Conservation (phyloP, 2,113 vertebrate genomes). For the Ariopsis seemanni region DNA sequence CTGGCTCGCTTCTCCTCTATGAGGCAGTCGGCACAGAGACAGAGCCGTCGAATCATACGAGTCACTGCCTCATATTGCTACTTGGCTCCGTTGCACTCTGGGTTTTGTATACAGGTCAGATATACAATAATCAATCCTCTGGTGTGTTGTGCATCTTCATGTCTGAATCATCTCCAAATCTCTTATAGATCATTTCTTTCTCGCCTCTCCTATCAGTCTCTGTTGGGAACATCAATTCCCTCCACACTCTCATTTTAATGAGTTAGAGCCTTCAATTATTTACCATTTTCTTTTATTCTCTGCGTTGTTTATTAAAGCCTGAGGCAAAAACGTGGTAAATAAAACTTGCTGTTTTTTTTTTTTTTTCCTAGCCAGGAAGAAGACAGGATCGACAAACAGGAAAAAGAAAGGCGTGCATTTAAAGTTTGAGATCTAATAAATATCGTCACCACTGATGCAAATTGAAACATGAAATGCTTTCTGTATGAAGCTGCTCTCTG, state of each 20-base stretch:
- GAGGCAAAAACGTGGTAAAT: conserved; percentile 73
- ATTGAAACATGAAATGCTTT: conserved; percentile 6
- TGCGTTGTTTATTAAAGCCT: conserved; percentile 66
- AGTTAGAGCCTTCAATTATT: conserved; percentile 74
- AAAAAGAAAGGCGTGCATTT: not conserved
- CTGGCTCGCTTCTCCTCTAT: no score
- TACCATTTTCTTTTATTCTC: conserved; percentile 65
- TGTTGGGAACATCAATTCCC: conserved; percentile 6
- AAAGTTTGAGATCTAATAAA: not conserved
- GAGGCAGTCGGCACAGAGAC: not conserved
- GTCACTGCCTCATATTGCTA: not conserved
- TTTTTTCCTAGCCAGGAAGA: conserved; percentile 29
- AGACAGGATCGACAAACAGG: not conserved
- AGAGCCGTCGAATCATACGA: not conserved
- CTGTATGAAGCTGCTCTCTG: conserved; percentile 3
- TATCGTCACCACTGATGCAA: not conserved
- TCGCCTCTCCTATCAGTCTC: conserved; percentile 27
- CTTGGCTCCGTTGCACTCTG: not conserved
- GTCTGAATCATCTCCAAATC: conserved; percentile 40
- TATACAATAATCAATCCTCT: not conserved
- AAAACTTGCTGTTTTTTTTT: conserved; percentile 44
- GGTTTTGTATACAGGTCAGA: not conserved
- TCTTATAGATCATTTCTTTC: conserved; percentile 57
- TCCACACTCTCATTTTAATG: conserved; percentile 64
- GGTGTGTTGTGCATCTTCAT: not conserved